A percentile compares a stretch with the other conserved stretches of the same genome.
phyloP scores from a whole-genome alignment of 2,888 invertebrate species.

The Ryuthela nishihirai region DNA sequence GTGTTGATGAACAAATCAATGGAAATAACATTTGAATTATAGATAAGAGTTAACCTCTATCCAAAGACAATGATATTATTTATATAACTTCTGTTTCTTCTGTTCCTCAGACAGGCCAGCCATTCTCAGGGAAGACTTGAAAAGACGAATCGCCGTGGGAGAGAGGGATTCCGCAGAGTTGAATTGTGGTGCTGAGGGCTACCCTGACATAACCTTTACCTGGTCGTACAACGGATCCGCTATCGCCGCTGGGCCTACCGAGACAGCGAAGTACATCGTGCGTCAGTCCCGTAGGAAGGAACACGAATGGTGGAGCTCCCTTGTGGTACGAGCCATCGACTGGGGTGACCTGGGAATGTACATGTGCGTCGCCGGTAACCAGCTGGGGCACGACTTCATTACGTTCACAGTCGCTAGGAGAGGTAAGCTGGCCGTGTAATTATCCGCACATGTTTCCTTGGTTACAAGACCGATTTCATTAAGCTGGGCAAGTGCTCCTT shows the following conservation, averaged over 20 bases:
- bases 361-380: conserved; percentile 82
- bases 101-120: conserved; percentile 13
- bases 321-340: conserved; percentile 74
- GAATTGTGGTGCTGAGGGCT: conserved; percentile 67
- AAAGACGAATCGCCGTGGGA: conserved; percentile 13
- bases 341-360: conserved; percentile 84
- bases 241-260: conserved; percentile 44
- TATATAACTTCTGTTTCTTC: no score
- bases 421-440: no score
- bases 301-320: conserved; percentile 41
- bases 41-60: no score
- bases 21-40: no score
- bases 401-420: conserved; percentile 14
- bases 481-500: no score
- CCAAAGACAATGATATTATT: no score
- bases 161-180: conserved; percentile 48
- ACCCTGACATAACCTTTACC: conserved; percentile 75
- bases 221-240: conserved; percentile 78
- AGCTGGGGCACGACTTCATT: conserved; percentile 65
- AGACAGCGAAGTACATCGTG: conserved; percentile 15
- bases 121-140: conserved; percentile 4
- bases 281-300: conserved; percentile 1
- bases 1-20: no score
- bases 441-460: no score
- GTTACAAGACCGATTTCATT: no score